Base-by-base conservation (phyloP, 2,888 invertebrate genomes). In the Erynnis tages region DNA sequence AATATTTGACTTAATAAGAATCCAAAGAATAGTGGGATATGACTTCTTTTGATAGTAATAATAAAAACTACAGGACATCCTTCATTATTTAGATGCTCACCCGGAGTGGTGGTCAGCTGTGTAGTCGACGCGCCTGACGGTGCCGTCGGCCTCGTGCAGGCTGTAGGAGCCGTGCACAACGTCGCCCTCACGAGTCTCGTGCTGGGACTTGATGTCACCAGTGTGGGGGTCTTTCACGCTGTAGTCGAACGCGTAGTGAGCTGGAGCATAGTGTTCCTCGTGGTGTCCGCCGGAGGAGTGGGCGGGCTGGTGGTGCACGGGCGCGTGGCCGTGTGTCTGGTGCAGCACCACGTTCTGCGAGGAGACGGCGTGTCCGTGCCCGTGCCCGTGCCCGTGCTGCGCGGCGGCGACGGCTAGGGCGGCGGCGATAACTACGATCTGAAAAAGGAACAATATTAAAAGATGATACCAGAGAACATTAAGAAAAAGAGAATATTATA, bases 121-220 rank as follows among this genome's bases (percentile, higher is more conserved):
- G 45, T 45, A 45, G n/a, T 45, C 45, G 2, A 45, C 45, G 10
- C 34, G 44, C 60, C 91, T 82, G 59, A 91, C 73, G 63, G 91
- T 90, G 48, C 91, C 91, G 45, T 90, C 91, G 41, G 91, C 84
- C 62, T 91, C 91, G 60, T 90, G 89, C 45, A 91, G 77, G 56
- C 86, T 88, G 77, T 93, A 93, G 59, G 91, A 90, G 30, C 93
- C 93, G 67, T 30, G 43, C 30, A 30, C 43, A 7, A 11, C 7
- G 30, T 43, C 30, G 4, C 43, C 43, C 30, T 43, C 29, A 8
- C 41, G 76, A 61, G 76, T 73, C 71, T 90, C 90, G 38, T 78
- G 70, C 66, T 90, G 90, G 55, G 82, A 82, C 75, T 90, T 90
- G 69, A 87, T 82, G 75, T 90, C 90, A 21, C 79, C 79, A 7